Conservation (phyloP, 2,113 vertebrate genomes). For the Murina feae region DNA sequence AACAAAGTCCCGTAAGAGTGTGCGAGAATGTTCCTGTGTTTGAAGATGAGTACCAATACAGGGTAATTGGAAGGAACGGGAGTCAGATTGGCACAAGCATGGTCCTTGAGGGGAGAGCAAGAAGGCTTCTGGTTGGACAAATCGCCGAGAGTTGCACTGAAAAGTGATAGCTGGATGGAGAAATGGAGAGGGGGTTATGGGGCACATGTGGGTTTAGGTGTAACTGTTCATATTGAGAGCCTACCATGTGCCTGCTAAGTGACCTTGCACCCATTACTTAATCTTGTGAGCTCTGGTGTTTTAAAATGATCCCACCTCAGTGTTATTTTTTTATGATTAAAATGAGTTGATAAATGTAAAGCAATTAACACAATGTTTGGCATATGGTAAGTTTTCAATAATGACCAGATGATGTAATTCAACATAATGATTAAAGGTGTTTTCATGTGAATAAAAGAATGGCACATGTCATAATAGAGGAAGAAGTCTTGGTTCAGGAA, state of each 20-base stretch:
- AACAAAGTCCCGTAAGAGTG: background rate
- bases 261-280: background rate
- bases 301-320: background rate
- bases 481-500: background rate
- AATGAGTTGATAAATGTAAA: background rate
- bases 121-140: background rate
- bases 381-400: constrained; percentile 5
- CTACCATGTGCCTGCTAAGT: background rate
- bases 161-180: background rate
- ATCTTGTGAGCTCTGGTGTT: background rate
- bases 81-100: background rate
- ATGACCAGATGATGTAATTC: background rate
- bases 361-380: background rate
- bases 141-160: background rate
- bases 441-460: background rate
- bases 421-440: background rate
- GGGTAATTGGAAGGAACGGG: background rate
- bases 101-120: background rate
- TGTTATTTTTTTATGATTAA: background rate
- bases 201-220: background rate
- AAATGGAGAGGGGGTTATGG: background rate
- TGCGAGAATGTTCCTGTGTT: background rate
- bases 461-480: background rate
- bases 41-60: background rate
- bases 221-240: background rate